A percentile compares a stretch with the other conserved stretches of the same genome.
These are phyloP conservation scores for Brienomyrus longianalis DNA, from an alignment of 2,113 vertebrate species.

Conservation along the genomic window DNA sequence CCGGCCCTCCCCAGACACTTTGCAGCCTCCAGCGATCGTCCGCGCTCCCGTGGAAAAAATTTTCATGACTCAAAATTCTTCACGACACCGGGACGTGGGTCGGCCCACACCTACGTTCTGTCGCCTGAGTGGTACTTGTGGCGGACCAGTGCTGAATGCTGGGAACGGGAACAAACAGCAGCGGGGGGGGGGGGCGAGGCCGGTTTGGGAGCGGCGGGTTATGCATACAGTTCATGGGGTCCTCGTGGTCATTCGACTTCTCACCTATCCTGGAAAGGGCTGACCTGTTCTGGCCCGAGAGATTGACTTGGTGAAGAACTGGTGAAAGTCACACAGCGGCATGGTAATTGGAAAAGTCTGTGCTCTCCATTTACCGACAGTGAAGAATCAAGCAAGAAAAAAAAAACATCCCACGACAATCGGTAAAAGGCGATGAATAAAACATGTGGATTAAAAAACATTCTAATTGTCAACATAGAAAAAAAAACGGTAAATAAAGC, in stretches of 20 bases:
- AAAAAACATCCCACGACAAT: neutral
- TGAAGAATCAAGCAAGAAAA: neutral
- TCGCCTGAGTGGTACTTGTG: constrained; percentile 49
- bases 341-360: neutral
- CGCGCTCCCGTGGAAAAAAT: neutral
- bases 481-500: neutral
- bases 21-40: neutral
- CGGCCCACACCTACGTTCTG: constrained; percentile 34
- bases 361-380: neutral
- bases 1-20: neutral
- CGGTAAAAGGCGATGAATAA: neutral
- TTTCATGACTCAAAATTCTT: neutral
- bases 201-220: neutral
- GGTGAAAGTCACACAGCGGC: neutral
- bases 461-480: neutral
- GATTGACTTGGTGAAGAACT: neutral
- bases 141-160: constrained; percentile 47
- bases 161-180: constrained; percentile 9
- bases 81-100: constrained; percentile 20
- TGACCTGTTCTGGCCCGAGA: neutral
- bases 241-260: neutral
- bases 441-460: neutral
- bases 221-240: neutral
- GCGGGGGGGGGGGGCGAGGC: neutral
- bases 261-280: neutral